Percentiles rank a stretch among this genome's conserved stretches.
phyloP scores from a whole-genome alignment of 2,797 vertebrate genomes.

The Gouania willdenowi region DNA sequence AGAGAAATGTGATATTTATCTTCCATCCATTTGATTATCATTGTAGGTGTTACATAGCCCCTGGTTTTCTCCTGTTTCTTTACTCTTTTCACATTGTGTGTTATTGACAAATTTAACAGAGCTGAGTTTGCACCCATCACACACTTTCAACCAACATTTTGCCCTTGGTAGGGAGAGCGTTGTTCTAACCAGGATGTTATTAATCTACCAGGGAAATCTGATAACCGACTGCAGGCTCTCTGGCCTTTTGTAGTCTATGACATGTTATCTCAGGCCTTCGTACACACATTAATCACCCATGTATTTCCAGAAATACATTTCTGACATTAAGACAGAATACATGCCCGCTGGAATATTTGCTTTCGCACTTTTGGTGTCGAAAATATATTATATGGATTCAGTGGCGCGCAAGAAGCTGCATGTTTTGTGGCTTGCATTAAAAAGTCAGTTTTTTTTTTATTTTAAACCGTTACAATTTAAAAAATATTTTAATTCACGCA shows the following conservation, averaged over 20 bases:
- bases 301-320: conserved; percentile 20
- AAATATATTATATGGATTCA: too few species aligned
- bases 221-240: conserved; percentile 28
- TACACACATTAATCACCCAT: conserved; percentile 33
- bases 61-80: conserved; percentile 6
- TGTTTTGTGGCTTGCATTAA: too few species aligned
- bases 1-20: conserved; percentile 26
- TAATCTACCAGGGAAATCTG: conserved; percentile 40
- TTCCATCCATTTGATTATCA: conserved; percentile 37
- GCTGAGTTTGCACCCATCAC: conserved; percentile 47
- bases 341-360: conserved; percentile 41
- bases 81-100: conserved; percentile 16
- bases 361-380: too few species aligned
- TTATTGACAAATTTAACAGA: conserved; percentile 56
- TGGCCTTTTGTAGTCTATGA: conserved; percentile 34
- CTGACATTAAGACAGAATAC: conserved; percentile 20
- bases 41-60: conserved; percentile 24
- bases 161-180: conserved; percentile 56
- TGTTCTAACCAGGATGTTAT: conserved; percentile 51
- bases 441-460: too few species aligned
- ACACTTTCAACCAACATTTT: conserved; percentile 56
- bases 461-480: too few species aligned
- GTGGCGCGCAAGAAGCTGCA: too few species aligned
- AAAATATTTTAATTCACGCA: too few species aligned
- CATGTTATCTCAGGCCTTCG: too few species aligned